phyloP scores from a whole-genome alignment of 2,888 invertebrate genomes.

The Liposcelis brunnea region DNA sequence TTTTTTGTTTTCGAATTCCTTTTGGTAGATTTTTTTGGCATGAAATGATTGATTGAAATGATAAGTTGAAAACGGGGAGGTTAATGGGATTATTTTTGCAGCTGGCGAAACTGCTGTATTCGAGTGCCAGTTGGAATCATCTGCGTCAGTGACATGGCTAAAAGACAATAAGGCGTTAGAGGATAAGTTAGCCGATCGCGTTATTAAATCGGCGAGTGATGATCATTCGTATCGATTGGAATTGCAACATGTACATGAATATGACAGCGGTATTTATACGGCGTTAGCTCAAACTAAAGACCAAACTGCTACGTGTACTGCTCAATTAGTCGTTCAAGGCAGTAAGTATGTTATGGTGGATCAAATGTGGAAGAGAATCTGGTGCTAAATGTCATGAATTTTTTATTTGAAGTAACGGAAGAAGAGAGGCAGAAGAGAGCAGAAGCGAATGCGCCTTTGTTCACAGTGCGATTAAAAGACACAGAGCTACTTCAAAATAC shows the following conservation, averaged over 20 bases:
- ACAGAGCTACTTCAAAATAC: slow-evolving; percentile 76
- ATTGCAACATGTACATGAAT: slow-evolving; percentile 51
- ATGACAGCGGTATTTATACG: slow-evolving; percentile 79
- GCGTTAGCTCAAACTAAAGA: slow-evolving; percentile 67
- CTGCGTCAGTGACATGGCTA: slow-evolving; percentile 53
- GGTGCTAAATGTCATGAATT: not conserved
- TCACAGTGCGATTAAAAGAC: slow-evolving; percentile 69
- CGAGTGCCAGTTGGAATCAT: slow-evolving; percentile 52
- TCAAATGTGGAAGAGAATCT: not conserved
- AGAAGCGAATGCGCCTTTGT: slow-evolving; percentile 61
- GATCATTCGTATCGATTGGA: slow-evolving; percentile 49
- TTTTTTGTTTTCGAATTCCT: slow-evolving; percentile 9
- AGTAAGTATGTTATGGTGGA: slow-evolving; percentile 43
- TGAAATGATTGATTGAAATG: too few relatives aligned
- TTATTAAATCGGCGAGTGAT: slow-evolving; percentile 37
- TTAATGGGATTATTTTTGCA: slow-evolving; percentile 28
- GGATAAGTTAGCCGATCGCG: slow-evolving; percentile 56
- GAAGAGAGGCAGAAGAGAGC: slow-evolving; percentile 52
- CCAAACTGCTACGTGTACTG: slow-evolving; percentile 69
- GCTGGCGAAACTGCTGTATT: slow-evolving; percentile 71
- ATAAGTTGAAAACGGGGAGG: too few relatives aligned
- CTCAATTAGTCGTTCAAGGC: slow-evolving; percentile 71
- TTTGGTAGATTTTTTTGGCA: not conserved
- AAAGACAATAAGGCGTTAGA: slow-evolving; percentile 72
- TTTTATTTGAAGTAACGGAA: slow-evolving; percentile 36